These are phyloP conservation scores for Chelmon rostratus DNA, from an alignment of 2,797 vertebrate genomes.

Conservation along the genomic window DNA sequence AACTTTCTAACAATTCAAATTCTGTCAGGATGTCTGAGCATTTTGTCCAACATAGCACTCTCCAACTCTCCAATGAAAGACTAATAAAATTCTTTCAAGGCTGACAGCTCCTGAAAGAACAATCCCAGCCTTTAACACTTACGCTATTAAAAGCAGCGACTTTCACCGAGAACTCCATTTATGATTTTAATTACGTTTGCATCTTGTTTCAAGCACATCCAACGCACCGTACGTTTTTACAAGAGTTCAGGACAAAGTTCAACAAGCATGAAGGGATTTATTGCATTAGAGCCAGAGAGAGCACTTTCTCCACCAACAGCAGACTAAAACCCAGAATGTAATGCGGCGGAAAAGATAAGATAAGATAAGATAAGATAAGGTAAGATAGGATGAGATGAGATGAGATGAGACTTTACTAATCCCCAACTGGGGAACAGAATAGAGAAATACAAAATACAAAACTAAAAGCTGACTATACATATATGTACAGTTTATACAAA, in stretches of 20 bases:
- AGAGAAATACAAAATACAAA: too few species aligned
- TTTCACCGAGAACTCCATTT: conserved; percentile 29
- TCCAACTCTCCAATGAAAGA: conserved; percentile 13
- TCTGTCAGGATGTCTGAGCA: neutral
- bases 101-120: conserved; percentile 37
- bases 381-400: too few species aligned
- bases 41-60: neutral
- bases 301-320: neutral
- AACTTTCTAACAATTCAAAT: conserved; percentile 10
- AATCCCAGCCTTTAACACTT: conserved; percentile 6
- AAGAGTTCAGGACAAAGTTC: conserved; percentile 8
- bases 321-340: conserved; percentile 1
- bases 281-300: neutral
- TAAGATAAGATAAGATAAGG: too few species aligned
- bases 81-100: conserved; percentile 25
- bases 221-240: conserved; percentile 3
- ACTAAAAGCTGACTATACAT: too few species aligned
- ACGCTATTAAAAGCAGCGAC: conserved; percentile 23
- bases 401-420: too few species aligned
- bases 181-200: conserved; percentile 22
- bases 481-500: too few species aligned
- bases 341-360: conserved; percentile 11
- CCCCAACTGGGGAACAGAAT: too few species aligned
- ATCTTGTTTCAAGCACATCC: conserved; percentile 21
- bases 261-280: conserved; percentile 12